Base-by-base conservation (phyloP, 2,797 vertebrate genomes). In the Miichthys miiuy region DNA sequence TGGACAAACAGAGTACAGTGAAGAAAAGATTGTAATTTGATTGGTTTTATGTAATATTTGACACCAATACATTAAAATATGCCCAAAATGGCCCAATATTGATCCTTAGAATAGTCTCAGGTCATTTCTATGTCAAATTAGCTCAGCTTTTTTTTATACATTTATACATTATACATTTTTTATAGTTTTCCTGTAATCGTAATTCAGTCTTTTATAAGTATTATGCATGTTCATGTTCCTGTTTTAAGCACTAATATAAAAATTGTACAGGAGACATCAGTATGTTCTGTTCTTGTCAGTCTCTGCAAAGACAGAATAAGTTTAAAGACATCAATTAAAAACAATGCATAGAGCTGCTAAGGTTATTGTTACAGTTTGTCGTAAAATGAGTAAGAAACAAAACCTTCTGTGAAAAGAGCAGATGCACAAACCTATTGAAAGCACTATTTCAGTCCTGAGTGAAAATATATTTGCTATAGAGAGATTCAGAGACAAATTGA, bases 401-500 rank as follows among this genome's bases (percentile, higher is more conserved):
- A 55, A 17, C 12, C 1, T 38, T 34, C n/a, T 21, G 20, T 44
- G 18, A 47, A 70, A 75, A 63, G 18, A 57, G 47, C 54, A 50
- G 70, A 63, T 64, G 18, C 12, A n/a, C 25, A 1, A 50, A 65
- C 3, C 11, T 5, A 16, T 44, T 51, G 11, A 12, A 54, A 42
- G 21, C 23, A 54, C 20, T n/a, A 38, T 66, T 62, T 73, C 12
- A 66, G 1, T 5, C 9, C 25, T 30, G 3, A 50, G 27, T 21
- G 23, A 63, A 77, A 73, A 27, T 4, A 41, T 54, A 27, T 68
- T 72, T 66, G 38, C n/a, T 61, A 1, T 14, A 57, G 42, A 69
- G 21, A 64, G 38, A 50, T 72, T 72, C 7, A 56, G 14, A 44
- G 58, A 81, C 48, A 76, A 77, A 61, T 14, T 55, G 46, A 58